Conservation (phyloP, 2,113 vertebrate species). For the Barnardius zonarius region DNA sequence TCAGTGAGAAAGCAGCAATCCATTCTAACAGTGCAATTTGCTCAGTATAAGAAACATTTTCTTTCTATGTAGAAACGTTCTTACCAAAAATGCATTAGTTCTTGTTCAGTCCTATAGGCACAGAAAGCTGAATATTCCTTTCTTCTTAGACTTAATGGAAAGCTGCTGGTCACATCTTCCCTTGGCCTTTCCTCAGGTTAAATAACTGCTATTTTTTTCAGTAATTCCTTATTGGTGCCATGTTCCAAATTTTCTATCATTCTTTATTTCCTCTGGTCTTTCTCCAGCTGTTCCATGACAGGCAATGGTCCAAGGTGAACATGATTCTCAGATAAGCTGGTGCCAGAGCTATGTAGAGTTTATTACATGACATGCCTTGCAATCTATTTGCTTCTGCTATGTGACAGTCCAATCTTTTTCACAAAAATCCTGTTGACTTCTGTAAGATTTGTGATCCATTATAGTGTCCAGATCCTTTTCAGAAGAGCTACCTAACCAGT, state of each 20-base stretch:
- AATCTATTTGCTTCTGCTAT: neutral
- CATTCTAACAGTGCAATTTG: neutral
- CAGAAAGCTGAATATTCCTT: neutral
- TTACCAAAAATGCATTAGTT: conserved; percentile 11
- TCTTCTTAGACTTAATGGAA: conserved; percentile 7
- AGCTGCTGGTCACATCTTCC: conserved; percentile 3
- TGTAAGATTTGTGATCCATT: neutral
- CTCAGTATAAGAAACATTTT: neutral
- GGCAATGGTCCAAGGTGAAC: neutral
- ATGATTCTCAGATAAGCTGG: neutral
- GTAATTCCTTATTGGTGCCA: neutral
- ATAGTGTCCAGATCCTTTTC: neutral
- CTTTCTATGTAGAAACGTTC: neutral
- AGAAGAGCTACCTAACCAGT: neutral
- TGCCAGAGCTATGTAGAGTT: neutral
- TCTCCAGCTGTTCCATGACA: neutral
- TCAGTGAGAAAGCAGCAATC: neutral
- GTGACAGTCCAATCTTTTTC: neutral
- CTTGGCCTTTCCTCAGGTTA: conserved; percentile 26
- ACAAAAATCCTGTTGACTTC: neutral
- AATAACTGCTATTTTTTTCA: neutral
- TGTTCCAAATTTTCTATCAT: conserved; percentile 19
- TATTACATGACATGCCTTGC: neutral
- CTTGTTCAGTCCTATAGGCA: neutral
- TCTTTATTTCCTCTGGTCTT: conserved; percentile 1